Conservation (phyloP, 2,797 vertebrate genomes). For the Syndactyla subalaris region DNA sequence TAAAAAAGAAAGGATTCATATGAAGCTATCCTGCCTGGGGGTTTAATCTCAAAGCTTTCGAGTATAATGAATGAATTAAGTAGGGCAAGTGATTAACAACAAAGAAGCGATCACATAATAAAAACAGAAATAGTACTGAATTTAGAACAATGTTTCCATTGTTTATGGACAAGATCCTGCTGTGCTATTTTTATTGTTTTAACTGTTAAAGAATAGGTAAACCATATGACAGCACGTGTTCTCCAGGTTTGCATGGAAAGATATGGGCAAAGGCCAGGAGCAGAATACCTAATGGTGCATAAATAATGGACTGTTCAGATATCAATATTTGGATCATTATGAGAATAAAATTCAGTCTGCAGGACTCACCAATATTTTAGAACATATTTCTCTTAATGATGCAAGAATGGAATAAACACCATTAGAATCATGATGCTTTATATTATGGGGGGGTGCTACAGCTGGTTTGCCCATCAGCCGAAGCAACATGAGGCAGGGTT, state of each 20-base stretch:
- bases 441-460: neutral
- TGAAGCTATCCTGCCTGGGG: conserved; percentile 76
- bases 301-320: neutral
- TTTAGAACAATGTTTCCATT: conserved; percentile 70
- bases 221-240: neutral
- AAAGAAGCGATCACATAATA: conserved; percentile 74
- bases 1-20: conserved; percentile 76
- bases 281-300: conserved; percentile 43
- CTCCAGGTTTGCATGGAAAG: conserved; percentile 13
- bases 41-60: conserved; percentile 78
- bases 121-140: conserved; percentile 74
- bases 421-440: neutral
- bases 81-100: conserved; percentile 81
- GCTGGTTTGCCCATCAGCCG: neutral
- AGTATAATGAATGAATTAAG: conserved; percentile 80
- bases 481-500: neutral
- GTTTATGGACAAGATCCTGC: conserved; percentile 64
- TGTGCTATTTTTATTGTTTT: conserved; percentile 54
- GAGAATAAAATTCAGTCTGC: neutral
- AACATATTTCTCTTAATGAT: conserved; percentile 15
- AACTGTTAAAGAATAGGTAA: conserved; percentile 43
- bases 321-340: conserved; percentile 54
- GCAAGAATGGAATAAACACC: neutral
- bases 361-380: neutral
- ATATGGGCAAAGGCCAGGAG: neutral